Conservation (phyloP, 2,113 vertebrate genomes). For the Corythoichthys intestinalis region DNA sequence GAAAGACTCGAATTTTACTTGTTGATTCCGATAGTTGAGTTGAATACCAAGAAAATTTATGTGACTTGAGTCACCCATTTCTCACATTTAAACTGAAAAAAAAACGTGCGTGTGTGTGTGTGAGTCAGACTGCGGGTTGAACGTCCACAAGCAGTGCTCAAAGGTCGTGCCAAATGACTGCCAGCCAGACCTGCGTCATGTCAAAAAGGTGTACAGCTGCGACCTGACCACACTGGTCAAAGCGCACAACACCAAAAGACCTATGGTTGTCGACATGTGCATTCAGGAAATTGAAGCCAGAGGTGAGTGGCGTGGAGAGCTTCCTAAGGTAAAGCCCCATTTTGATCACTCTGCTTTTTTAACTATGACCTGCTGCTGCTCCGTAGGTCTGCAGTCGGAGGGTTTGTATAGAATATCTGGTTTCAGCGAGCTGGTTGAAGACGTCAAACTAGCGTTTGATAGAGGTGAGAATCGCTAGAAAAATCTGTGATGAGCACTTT, state of each 20-base stretch:
- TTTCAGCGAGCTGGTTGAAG: slow-evolving; percentile 97
- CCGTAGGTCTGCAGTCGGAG: slow-evolving; percentile 91
- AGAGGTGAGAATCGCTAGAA: slow-evolving; percentile 76
- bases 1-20: no score
- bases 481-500: not conserved
- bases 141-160: slow-evolving; percentile 98
- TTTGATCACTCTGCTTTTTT: not conserved
- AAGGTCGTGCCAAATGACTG: slow-evolving; percentile 99
- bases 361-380: not conserved
- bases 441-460: slow-evolving; percentile 97
- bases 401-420: slow-evolving; percentile 96
- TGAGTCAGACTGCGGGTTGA: slow-evolving; percentile 89
- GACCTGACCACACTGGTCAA: slow-evolving; percentile 97
- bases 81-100: not conserved
- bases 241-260: slow-evolving; percentile 90
- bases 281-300: slow-evolving; percentile 94
- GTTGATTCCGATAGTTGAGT: no score
- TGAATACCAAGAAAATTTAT: no score
- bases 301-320: slow-evolving; percentile 76
- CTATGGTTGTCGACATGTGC: slow-evolving; percentile 99
- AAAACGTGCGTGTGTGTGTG: not conserved
- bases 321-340: not conserved
- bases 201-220: slow-evolving; percentile 88
- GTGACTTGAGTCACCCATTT: not conserved
- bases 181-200: slow-evolving; percentile 86